Conservation (phyloP, 2,797 vertebrate genomes). For the Echeneis naucrates region DNA sequence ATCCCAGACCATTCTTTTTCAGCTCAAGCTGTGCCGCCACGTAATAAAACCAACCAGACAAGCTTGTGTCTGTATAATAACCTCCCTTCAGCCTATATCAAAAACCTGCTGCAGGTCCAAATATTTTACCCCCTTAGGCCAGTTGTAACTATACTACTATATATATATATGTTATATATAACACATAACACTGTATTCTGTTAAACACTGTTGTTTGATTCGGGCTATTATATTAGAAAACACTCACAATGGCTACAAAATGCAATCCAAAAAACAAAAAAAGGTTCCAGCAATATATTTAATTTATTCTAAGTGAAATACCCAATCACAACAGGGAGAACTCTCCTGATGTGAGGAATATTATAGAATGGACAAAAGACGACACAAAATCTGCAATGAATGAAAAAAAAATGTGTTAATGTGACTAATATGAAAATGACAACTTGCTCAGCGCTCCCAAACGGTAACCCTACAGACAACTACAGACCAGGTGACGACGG, state of each 20-base stretch:
- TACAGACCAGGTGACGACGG: background rate
- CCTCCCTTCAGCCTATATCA: background rate
- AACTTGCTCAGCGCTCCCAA: background rate
- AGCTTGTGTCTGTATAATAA: background rate
- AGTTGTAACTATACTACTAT: background rate
- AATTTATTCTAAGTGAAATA: background rate
- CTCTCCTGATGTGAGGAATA: background rate
- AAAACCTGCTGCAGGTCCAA: background rate
- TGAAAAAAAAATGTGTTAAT: background rate
- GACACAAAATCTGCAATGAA: background rate
- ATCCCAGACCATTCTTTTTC: constrained; percentile 12
- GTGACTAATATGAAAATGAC: background rate
- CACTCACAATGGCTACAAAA: background rate
- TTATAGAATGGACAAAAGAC: background rate
- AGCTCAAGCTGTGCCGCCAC: constrained; percentile 22
- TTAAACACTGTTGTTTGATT: too few relatives aligned
- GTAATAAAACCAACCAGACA: constrained; percentile 33
- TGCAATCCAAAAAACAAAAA: background rate
- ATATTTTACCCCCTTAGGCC: background rate
- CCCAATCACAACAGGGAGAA: background rate
- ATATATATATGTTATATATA: too few relatives aligned
- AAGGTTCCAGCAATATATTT: too few relatives aligned
- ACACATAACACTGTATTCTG: too few relatives aligned
- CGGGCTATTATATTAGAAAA: background rate
- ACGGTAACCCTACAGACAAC: background rate